A percentile compares a stretch with the other conserved stretches of the same genome.
Evolutionary conservation across 2,113 vertebrate species (phyloP).

Genomic region (Tamias sibiricus): DNA sequence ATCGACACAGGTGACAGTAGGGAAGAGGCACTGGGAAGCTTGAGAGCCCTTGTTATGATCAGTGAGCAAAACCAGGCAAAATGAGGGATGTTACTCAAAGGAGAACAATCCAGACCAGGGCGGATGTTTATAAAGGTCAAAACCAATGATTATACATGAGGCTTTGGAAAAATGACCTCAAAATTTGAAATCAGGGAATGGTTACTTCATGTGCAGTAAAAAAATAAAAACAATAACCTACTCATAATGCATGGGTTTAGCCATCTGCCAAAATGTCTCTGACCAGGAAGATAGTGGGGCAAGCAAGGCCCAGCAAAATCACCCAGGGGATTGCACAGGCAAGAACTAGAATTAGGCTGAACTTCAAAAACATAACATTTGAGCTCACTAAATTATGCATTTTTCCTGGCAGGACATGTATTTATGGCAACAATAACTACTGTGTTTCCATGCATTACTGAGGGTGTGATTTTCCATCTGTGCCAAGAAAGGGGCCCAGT

Average conservation of each 20-base stretch:
- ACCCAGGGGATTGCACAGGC: neutral
- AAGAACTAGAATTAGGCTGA: neutral
- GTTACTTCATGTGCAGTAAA: neutral
- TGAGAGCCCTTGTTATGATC: neutral
- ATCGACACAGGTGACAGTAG: neutral
- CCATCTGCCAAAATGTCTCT: neutral
- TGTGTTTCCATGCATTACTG: neutral
- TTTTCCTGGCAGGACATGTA: neutral
- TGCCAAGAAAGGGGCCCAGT: neutral
- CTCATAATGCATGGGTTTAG: neutral
- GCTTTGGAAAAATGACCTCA: neutral
- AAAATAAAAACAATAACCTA: neutral
- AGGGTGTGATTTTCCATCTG: neutral
- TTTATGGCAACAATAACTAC: slow-evolving; percentile 16
- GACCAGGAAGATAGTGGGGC: neutral
- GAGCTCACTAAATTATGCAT: neutral
- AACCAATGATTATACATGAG: neutral
- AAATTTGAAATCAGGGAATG: neutral
- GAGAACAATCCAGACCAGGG: neutral
- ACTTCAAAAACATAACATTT: neutral
- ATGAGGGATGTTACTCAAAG: neutral
- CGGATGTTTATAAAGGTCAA: neutral
- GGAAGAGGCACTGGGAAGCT: neutral
- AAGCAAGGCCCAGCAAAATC: neutral
- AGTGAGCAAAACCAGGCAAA: neutral